These are phyloP conservation scores for Luidia sarsii DNA, from an alignment of 53 echinoderm and acorn worm genomes.

Conservation along the genomic window DNA sequence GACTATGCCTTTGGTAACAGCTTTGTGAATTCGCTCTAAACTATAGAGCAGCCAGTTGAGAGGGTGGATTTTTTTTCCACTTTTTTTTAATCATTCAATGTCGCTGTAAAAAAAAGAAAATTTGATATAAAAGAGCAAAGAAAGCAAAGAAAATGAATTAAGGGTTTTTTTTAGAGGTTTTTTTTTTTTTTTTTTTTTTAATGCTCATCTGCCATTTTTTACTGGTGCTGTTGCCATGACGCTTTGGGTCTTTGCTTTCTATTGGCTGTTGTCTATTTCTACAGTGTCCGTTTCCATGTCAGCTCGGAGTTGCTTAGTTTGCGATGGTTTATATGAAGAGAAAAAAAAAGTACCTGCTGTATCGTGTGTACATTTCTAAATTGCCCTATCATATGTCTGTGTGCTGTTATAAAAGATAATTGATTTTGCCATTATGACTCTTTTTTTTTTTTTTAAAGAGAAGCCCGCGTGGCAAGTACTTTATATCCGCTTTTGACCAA, in stretches of 20 bases:
- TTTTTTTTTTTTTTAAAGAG: no score
- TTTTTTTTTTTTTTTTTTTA: background rate
- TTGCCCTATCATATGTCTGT: constrained; percentile 9
- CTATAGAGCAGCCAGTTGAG: background rate
- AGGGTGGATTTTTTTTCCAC: background rate
- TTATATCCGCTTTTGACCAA: no score
- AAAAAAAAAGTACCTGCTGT: no score
- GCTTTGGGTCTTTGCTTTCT: background rate
- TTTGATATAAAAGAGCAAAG: no score
- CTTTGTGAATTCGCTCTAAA: constrained; percentile 3
- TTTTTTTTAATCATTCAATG: background rate
- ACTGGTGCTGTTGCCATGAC: constrained; percentile 39
- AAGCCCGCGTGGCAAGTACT: background rate
- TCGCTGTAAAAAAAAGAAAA: no score
- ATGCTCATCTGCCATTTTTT: constrained; percentile 20
- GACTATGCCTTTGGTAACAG: no score
- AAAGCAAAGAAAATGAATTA: no score
- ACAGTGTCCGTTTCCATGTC: no score
- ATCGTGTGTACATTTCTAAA: constrained; percentile 34
- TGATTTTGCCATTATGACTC: no score
- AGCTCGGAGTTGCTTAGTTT: no score
- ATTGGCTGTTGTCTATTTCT: constrained; percentile 16
- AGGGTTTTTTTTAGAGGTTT: background rate
- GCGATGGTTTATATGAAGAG: no score
- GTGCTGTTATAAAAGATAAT: constrained; percentile 54